Base-by-base conservation (phyloP, 2,888 invertebrate genomes). In the Idaea aversata region DNA sequence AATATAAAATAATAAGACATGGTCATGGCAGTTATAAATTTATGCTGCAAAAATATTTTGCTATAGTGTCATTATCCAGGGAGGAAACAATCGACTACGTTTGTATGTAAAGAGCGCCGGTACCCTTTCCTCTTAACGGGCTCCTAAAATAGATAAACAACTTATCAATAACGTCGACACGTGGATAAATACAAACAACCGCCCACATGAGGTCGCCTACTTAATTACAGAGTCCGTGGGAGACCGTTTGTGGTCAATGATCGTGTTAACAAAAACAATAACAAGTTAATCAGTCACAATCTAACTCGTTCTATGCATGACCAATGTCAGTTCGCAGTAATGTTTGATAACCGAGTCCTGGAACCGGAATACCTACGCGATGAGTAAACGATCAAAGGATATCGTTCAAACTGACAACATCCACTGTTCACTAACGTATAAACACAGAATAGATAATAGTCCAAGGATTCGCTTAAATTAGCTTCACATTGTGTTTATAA, bases 191-290 rank as follows among this genome's bases (percentile, higher is more conserved):
- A 47, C 47, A 47, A 47, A 47, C 47, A 47, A 10, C 71, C 70
- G 74, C 79, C 80, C 83, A 67, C 73, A 79, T 79, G 80, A 77
- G 81, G 80, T 78, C 79, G 74, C 70, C 78, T 74, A 70, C 75
- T 75, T 79, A 83, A 80, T 81, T 75, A 78, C 70, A 59, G 63
- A 68, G 84, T 75, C 75, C 74, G 82, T 80, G 85, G 90, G 88
- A 85, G 84, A 83, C 80, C 82, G 79, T 80, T 81, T 79, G 76
- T 74, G 71, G 74, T 74, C 75, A 81, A 80, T 84, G 82, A 86
- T 84, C 78, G 82, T 76, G 77, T 76, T 77, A 75, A 78, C 81
- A 79, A 79, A 83, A 85, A 87, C 82, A 83, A 83, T 80, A 84
- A 84, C 83, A 83, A 80, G 82, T 79, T 82, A 77, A 82, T 85